Conservation (phyloP, 2,797 vertebrate genomes). For the Lagocephalus sceleratus region DNA sequence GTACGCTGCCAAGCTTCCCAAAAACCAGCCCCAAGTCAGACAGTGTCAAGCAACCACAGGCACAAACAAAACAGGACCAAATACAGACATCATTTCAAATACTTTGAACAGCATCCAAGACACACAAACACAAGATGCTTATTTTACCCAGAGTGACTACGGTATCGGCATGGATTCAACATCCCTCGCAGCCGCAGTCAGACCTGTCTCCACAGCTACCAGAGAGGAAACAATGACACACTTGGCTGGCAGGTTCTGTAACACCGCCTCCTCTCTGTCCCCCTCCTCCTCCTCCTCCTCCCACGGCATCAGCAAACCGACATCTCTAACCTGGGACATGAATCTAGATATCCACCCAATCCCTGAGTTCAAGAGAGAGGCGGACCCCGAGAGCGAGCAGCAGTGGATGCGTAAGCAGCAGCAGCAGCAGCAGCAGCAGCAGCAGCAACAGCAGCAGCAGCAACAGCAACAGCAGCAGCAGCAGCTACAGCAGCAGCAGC, state of each 20-base stretch:
- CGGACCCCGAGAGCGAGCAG: conserved; percentile 59
- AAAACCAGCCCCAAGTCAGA: conserved; percentile 87
- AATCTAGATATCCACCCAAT: conserved; percentile 58
- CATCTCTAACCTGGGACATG: conserved; percentile 62
- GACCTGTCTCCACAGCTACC: conserved; percentile 45
- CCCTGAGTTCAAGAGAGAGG: conserved; percentile 65
- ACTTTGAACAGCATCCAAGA: conserved; percentile 54
- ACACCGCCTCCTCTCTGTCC: conserved; percentile 32
- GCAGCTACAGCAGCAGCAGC: conserved; percentile 32
- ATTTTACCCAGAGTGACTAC: conserved; percentile 58
- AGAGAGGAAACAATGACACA: conserved; percentile 61
- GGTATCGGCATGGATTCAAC: conserved; percentile 52
- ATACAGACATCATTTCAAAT: conserved; percentile 53
- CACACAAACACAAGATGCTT: conserved; percentile 50
- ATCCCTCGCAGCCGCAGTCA: conserved; percentile 42
- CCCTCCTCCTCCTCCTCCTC: conserved; percentile 14
- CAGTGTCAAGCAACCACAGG: conserved; percentile 65
- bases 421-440: conserved; percentile 37
- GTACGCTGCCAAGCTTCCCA: conserved; percentile 91
- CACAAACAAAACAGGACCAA: conserved; percentile 62
- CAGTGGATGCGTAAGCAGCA: conserved; percentile 36
- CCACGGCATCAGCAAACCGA: conserved; percentile 33
- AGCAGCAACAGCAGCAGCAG: conserved; percentile 5
- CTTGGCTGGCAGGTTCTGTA: conserved; percentile 35
- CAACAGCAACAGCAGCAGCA: too few relatives aligned